phyloP scores from a whole-genome alignment of 2,797 vertebrate species.

The Muraenolepis orangiensis region DNA sequence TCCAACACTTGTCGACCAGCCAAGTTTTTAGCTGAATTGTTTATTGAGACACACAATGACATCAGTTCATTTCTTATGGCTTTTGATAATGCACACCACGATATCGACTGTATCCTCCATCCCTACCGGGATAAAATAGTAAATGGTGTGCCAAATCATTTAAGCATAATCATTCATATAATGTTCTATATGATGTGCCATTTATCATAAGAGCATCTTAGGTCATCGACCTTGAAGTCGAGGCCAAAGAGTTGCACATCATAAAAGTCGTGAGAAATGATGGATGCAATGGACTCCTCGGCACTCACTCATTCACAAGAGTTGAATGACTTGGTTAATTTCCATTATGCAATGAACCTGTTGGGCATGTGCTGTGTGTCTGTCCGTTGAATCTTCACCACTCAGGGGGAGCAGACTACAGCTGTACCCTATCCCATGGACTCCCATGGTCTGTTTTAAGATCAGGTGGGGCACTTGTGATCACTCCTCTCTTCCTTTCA shows the following conservation, averaged over 20 bases:
- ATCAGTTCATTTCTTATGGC: not conserved
- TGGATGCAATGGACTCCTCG: not conserved
- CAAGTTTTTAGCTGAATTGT: not conserved
- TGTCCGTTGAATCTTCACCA: slow-evolving; percentile 44
- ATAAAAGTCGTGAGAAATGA: slow-evolving; percentile 1
- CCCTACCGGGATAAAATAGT: not conserved
- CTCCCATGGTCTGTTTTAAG: slow-evolving; percentile 42
- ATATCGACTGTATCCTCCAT: not conserved
- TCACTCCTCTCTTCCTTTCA: slow-evolving; percentile 63
- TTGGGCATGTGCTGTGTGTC: not conserved
- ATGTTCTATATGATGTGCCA: not conserved
- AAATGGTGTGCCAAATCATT: not conserved
- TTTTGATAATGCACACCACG: not conserved
- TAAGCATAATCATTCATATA: too few relatives aligned
- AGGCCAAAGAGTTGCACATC: not conserved
- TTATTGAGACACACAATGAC: not conserved
- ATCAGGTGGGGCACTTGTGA: slow-evolving; percentile 56
- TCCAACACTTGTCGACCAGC: not conserved
- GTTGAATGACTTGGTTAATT: not conserved
- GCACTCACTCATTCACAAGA: slow-evolving; percentile 2
- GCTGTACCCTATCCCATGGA: slow-evolving; percentile 12
- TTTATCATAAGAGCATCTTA: not conserved
- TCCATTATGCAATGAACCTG: not conserved
- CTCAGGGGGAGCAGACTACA: slow-evolving; percentile 28
- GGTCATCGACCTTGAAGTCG: not conserved